Evolutionary conservation across 2,113 vertebrate genomes (phyloP).

Genomic region (Lanius collurio): DNA sequence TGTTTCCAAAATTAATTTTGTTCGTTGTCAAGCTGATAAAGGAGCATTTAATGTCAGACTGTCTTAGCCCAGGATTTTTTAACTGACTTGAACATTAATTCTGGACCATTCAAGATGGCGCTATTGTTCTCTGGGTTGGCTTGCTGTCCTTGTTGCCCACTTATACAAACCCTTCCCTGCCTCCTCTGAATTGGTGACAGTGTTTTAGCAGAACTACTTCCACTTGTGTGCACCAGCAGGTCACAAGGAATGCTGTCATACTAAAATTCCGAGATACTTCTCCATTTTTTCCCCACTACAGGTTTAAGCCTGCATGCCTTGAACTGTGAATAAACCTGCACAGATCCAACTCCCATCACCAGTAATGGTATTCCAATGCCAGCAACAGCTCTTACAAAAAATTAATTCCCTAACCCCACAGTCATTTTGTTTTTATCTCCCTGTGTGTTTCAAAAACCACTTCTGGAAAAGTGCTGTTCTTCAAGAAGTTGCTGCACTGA

Average conservation of each 20-base stretch:
- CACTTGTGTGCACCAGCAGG: background rate
- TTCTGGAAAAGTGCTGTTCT: background rate
- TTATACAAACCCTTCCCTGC: background rate
- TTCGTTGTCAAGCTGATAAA: background rate
- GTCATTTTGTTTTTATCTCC: background rate
- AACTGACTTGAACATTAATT: background rate
- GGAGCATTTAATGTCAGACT: background rate
- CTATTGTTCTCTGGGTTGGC: background rate
- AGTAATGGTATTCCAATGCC: background rate
- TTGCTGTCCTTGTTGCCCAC: background rate
- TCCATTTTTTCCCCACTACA: background rate
- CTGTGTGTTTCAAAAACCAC: background rate
- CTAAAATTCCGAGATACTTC: background rate
- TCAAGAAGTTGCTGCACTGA: background rate
- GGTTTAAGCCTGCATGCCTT: background rate
- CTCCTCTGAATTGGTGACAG: background rate
- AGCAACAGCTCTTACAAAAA: background rate
- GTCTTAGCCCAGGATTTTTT: background rate
- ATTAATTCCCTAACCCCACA: background rate
- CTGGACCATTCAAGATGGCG: background rate
- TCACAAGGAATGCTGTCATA: background rate
- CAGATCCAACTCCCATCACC: background rate
- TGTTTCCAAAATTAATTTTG: background rate
- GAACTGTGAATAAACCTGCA: background rate
- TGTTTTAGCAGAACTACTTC: background rate